Base-by-base conservation (phyloP, 2,888 invertebrate genomes). In the Leptinotarsa peninsularis region DNA sequence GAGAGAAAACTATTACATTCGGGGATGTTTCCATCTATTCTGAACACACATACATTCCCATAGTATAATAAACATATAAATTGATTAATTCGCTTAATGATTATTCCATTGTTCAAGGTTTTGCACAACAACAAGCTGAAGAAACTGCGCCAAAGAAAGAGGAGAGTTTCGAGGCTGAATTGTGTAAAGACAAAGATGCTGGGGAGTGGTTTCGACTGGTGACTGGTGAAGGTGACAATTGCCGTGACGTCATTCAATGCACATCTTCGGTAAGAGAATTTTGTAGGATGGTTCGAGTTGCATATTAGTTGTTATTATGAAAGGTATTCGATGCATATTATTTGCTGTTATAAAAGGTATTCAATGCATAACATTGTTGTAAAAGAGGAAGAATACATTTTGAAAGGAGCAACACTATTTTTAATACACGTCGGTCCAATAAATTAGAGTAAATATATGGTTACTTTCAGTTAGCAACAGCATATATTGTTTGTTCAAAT, bases 131-230 rank as follows among this genome's bases (percentile, higher is more conserved):
- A 78, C 78, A 82, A 85, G 94, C 94, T 87, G 93, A 93, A 78
- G 93, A 92, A 43, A 81, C 88, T 21, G 77, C 83, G 67, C 84
- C 89, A 71, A 95, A 95, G 89, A 95, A 95, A 90, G 95, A 95
- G 84, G 96, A 96, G 84, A 95, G 93, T 88, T 94, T 95, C 89
- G 96, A 96, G 89, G 92, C 91, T 86, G 96, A 96, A 89, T 91
- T 97, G 83, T 97, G 97, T 91, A 96, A 96, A 91, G 96, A 96
- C 90, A 96, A 96, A 91, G 96, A 96, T 90, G 96, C 97, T 71
- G 96, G 96, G 80, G 97, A 97, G 90, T 97, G 96, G 96, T 97
- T 97, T 91, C 93, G 97, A 86, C 90, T 97, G 87, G 94, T 95
- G 78, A 93, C 95, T 78, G 96, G 95, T 84, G 96, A 96, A 84